Conservation (phyloP, 2,797 vertebrate genomes). For the Botia almorhae region DNA sequence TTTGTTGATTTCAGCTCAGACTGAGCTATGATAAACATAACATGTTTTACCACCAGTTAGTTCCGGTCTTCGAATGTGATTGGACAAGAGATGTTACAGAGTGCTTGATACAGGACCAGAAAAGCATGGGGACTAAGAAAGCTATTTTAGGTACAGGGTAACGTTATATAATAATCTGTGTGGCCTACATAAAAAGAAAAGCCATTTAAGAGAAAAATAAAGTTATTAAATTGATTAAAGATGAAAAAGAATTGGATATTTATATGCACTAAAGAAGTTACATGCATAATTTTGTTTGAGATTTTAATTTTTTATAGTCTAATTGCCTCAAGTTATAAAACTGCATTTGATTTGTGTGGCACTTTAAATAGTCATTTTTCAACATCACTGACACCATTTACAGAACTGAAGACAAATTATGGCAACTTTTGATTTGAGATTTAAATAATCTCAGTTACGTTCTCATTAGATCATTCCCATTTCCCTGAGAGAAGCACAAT, state of each 20-base stretch:
- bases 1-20: constrained; percentile 21
- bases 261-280: neutral
- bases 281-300: neutral
- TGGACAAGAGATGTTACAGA: neutral
- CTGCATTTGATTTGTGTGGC: neutral
- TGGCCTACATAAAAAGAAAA: neutral
- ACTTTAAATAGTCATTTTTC: neutral
- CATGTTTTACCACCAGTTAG: neutral
- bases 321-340: neutral
- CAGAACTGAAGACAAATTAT: neutral
- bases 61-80: too few relatives aligned
- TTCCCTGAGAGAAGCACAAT: neutral
- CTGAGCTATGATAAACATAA: neutral
- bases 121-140: too few relatives aligned
- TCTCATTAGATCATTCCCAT: neutral
- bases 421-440: neutral
- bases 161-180: neutral
- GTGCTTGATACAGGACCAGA: neutral
- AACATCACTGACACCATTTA: neutral
- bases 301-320: neutral
- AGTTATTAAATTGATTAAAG: neutral
- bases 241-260: neutral
- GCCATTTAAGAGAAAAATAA: neutral
- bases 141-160: neutral
- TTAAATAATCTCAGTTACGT: neutral